These are phyloP conservation scores for Monopterus albus DNA, from an alignment of 2,113 vertebrate genomes.

Conservation along the genomic window DNA sequence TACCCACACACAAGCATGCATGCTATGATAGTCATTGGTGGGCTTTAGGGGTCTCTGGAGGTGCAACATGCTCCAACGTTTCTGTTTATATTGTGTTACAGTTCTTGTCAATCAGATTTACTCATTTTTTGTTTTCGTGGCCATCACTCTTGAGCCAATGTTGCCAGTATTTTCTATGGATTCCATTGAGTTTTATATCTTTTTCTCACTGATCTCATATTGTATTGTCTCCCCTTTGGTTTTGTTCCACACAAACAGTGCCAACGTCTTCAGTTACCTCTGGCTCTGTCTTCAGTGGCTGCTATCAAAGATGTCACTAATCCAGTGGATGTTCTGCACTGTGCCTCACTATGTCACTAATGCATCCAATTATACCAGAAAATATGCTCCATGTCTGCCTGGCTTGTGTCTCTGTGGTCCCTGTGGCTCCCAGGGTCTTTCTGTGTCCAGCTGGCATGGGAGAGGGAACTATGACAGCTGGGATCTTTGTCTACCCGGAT, in stretches of 20 bases:
- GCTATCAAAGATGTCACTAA: constrained; percentile 60
- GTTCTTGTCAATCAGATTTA: no score
- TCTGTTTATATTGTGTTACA: no score
- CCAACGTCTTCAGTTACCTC: constrained; percentile 42
- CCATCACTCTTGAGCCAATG: no score
- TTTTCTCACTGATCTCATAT: constrained; percentile 28
- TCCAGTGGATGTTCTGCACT: constrained; percentile 55
- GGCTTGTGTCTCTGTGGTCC: constrained; percentile 43
- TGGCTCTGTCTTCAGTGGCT: constrained; percentile 29
- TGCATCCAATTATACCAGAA: constrained; percentile 44
- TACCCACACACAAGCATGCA: constrained; percentile 19
- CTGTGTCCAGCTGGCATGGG: constrained; percentile 66
- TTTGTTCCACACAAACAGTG: constrained; percentile 39
- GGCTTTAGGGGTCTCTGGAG: constrained; percentile 40
- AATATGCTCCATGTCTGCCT: constrained; percentile 37
- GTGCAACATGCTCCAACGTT: constrained; percentile 59
- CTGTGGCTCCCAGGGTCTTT: constrained; percentile 50
- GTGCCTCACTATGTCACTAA: constrained; percentile 37
- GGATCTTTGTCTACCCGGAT: constrained; percentile 71
- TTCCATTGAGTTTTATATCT: constrained; percentile 20
- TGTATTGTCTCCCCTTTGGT: constrained; percentile 38
- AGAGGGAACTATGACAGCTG: constrained; percentile 67
- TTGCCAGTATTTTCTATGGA: constrained; percentile 31
- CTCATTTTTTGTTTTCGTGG: no score
- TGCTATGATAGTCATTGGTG: constrained; percentile 16